Percentiles rank a stretch among this genome's conserved stretches.
These are phyloP conservation scores for Paedocypris micromegethes DNA, from an alignment of 2,797 vertebrate genomes.

Conservation along the genomic window DNA sequence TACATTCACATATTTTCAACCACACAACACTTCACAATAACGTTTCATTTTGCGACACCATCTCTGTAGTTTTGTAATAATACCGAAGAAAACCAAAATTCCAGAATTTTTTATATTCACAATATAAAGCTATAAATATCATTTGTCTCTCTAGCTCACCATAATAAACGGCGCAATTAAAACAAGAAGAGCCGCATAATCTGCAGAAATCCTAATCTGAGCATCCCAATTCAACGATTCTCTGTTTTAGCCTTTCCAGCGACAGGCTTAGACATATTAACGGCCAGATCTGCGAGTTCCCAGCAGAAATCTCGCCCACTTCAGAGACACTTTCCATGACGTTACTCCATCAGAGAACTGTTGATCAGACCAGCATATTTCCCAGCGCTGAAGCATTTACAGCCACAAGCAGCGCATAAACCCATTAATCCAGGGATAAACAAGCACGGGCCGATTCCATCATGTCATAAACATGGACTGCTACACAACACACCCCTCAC, in stretches of 20 bases:
- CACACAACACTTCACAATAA: too few relatives aligned
- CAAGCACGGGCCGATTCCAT: slow-evolving; percentile 9
- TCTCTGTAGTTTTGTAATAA: too few relatives aligned
- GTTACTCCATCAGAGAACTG: slow-evolving; percentile 14
- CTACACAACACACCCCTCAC: slow-evolving; percentile 8
- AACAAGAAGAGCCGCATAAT: too few relatives aligned
- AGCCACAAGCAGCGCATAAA: background rate
- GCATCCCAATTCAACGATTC: too few relatives aligned
- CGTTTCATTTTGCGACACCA: too few relatives aligned
- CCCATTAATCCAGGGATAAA: slow-evolving; percentile 6
- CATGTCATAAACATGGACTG: slow-evolving; percentile 2
- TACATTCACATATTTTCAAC: too few relatives aligned
- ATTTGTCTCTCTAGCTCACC: too few relatives aligned
- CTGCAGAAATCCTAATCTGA: too few relatives aligned
- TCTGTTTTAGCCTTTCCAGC: background rate
- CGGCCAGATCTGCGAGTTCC: slow-evolving; percentile 8
- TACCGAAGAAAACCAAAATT: too few relatives aligned
- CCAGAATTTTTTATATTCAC: too few relatives aligned
- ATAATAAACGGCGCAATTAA: too few relatives aligned
- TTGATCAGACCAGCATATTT: background rate
- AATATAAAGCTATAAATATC: too few relatives aligned
- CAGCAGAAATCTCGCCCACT: slow-evolving; percentile 9
- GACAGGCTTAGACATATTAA: slow-evolving; percentile 35
- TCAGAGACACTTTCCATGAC: slow-evolving; percentile 36
- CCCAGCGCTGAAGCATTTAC: background rate